Evolutionary conservation across 2,888 invertebrate genomes (phyloP), one percentile per base, ranked within the genome.

Genomic region (Diabrotica balteata): DNA sequence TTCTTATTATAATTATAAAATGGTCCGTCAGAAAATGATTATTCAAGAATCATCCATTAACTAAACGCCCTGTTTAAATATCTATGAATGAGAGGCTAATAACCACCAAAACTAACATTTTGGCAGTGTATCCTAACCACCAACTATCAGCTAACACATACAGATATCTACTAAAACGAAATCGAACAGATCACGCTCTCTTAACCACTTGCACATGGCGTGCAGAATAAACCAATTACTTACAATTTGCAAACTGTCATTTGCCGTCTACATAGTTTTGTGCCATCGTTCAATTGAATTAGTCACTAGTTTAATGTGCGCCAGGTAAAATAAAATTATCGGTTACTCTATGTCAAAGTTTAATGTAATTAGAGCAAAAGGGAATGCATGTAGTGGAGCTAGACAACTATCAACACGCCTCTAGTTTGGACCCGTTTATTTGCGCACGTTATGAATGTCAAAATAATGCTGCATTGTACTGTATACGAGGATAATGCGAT

Each of bases 221-320:
- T 75, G 74, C 74, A 70, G 72, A 73, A 76, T 74, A 78, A 79
- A 77, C 76, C 77, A 79, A 79, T 79, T 79, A 78, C 77, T 76
- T 76, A 75, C 73, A 76, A 78, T 74, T 76, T 78, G 77, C 73
- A 70, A 76, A 73, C 77, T 77, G 77, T 76, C 77, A 77, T 75
- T 75, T 71, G 66, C 57, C 71, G 75, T 77, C 74, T 74, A 76
- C 75, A 77, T 77, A 76, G 77, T 77, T 77, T 73, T 72, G 69
- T 70, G 70, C 63, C 71, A 73, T 69, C 72, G 70, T 54, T 71
- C 70, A 65, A 67, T 70, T 55, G 72, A 77, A 74, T 75, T 77
- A 73, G 71, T 69, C 72, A 70, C 52, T 69, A 68, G 66, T 68
- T 69, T 58, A 72, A 69, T 68, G 65, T 69, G 47, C 58, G 59